Evolutionary conservation across 2,113 vertebrate genomes (phyloP), one percentile per base, ranked within the genome.

Genomic region (Poecile atricapillus): DNA sequence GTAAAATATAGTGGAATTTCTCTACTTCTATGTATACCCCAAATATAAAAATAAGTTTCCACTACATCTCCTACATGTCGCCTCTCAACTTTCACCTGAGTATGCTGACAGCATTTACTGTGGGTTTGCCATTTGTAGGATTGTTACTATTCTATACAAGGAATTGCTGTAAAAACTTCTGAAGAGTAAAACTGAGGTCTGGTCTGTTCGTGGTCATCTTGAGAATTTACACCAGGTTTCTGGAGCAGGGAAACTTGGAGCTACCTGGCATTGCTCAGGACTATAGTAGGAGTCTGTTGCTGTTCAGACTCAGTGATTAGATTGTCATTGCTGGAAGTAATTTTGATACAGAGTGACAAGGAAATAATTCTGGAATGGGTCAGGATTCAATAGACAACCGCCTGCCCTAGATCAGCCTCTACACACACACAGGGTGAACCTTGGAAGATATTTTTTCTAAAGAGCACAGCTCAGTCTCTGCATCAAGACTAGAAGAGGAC

Each of bases 351-450:
- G 41, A 89, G 50, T 18, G 30, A n/a, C 43, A 58, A 58, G 27
- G 30, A 74, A n/a, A 79, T 19, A 76, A 76, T 55, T 89, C 60
- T 52, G 56, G 27, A 93, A 78, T 37, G 8, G 55, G 74, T 55
- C 47, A 35, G 30, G 6, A 44, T 87, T 39, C 37, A 75, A 74
- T 27, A 76, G 35, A 79, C 43, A 78, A 35, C 2, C 2, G 6
- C 6, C n/a, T 82, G 35, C 33, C 33, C 24, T 70, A 41, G 19
- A 63, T 59, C 20, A 58, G 53, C n/a, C 18, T 69, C 41, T 87
- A 18, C 47, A 59, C 0, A 0, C 6, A 21, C 10, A 22, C 0
- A 0, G 15, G 11, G 2, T 50, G 39, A 91, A 49, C 22, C 52
- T 55, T 77, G 27, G 20, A 83, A 58, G 18, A 20, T 23, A 28